A percentile compares a stretch with the other conserved stretches of the same genome.
phyloP scores from a whole-genome alignment of 1,140 invertebrate species.

The Goniozus legneri region DNA sequence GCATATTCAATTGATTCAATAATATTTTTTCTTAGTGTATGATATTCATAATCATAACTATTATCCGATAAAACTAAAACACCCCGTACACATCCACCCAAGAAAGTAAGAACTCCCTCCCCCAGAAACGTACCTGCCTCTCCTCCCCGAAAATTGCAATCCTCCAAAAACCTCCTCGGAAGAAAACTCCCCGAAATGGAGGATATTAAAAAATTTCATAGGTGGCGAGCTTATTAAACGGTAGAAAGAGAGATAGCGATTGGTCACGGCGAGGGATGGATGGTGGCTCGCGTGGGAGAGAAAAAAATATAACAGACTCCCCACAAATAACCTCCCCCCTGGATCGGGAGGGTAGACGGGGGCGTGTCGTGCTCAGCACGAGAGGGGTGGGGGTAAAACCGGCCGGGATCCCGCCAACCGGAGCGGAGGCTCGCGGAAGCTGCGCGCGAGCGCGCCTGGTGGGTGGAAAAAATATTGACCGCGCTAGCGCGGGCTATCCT shows the following conservation, averaged over 20 bases:
- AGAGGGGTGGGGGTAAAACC: slow-evolving; percentile 14
- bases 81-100: no score
- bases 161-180: no score
- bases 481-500: slow-evolving; percentile 38
- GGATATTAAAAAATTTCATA: no score
- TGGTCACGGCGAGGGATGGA: slow-evolving; percentile 14
- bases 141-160: no score
- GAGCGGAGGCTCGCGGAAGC: background rate
- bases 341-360: slow-evolving; percentile 7
- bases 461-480: slow-evolving; percentile 54
- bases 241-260: slow-evolving; percentile 13
- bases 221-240: slow-evolving; percentile 34
- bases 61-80: no score
- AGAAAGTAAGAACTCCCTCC: no score
- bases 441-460: slow-evolving; percentile 9
- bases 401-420: slow-evolving; percentile 32
- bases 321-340: slow-evolving; percentile 44
- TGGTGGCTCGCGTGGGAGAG: slow-evolving; percentile 17
- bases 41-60: no score
- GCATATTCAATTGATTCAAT: no score
- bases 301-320: slow-evolving; percentile 45
- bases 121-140: no score
- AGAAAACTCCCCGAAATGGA: no score
- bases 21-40: no score
- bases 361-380: background rate